phyloP scores from a whole-genome alignment of 2,113 vertebrate genomes.

The Willisornis vidua region DNA sequence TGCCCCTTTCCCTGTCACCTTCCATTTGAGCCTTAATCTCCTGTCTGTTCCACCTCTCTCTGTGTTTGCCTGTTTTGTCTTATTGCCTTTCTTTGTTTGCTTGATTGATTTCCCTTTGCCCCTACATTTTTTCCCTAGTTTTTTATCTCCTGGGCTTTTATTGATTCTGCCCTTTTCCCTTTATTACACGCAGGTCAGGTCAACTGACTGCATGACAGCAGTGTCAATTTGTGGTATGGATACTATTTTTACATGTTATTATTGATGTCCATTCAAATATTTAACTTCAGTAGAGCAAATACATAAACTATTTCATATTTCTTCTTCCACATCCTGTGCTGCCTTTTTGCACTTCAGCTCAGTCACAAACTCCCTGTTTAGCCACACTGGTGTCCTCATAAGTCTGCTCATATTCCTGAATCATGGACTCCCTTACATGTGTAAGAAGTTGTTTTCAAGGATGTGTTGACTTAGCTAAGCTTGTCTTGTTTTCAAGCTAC shows the following conservation, averaged over 20 bases:
- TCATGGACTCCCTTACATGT: not conserved
- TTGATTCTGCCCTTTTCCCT: not conserved
- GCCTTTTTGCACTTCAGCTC: not conserved
- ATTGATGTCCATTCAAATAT: not conserved
- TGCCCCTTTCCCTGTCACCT: not conserved
- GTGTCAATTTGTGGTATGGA: not conserved
- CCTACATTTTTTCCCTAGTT: not conserved
- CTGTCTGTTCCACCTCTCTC: not conserved
- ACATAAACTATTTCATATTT: not conserved
- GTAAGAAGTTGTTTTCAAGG: not conserved
- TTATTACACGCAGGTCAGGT: not conserved
- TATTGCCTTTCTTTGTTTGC: not conserved
- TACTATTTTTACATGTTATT: not conserved
- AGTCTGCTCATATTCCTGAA: not conserved
- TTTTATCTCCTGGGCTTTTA: not conserved
- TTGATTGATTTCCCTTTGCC: not conserved
- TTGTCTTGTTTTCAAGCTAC: not conserved
- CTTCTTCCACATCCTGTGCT: not conserved
- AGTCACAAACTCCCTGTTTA: not conserved
- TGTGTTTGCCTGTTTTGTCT: not conserved
- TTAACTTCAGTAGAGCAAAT: not conserved
- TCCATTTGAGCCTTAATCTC: not conserved
- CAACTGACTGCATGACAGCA: not conserved
- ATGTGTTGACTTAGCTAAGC: not conserved
- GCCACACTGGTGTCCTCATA: not conserved